These are phyloP conservation scores for Mesorhabditis spiculigera DNA, from an alignment of 2,888 invertebrate genomes.

Conservation along the genomic window DNA sequence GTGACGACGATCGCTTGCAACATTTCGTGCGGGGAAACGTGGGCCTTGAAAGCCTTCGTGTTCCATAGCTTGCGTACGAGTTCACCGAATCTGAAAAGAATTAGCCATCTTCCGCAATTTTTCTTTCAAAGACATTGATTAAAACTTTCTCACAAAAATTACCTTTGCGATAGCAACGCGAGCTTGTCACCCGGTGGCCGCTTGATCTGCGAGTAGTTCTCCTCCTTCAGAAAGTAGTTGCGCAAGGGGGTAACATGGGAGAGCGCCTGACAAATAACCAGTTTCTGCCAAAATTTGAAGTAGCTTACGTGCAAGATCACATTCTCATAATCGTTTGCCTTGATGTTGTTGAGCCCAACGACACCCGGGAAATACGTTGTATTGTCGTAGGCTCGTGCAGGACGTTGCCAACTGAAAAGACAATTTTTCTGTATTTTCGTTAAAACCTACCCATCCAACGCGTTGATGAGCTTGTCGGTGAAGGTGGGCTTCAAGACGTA, in stretches of 20 bases:
- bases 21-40: slow-evolving; percentile 99
- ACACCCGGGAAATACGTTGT: slow-evolving; percentile 82
- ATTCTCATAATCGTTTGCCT: slow-evolving; percentile 99
- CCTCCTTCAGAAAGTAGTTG: slow-evolving; percentile 89
- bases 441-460: slow-evolving; percentile 68
- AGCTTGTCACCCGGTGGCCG: slow-evolving; percentile 92
- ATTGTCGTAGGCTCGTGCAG: slow-evolving; percentile 87
- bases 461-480: slow-evolving; percentile 75
- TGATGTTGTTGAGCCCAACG: slow-evolving; percentile 96
- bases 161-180: slow-evolving; percentile 77
- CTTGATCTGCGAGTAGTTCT: slow-evolving; percentile 78
- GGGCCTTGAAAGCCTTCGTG: slow-evolving; percentile 95
- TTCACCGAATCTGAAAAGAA: slow-evolving; percentile 37
- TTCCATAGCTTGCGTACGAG: slow-evolving; percentile 86
- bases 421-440: neutral
- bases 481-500: slow-evolving; percentile 97
- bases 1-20: slow-evolving; percentile 80
- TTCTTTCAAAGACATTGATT: neutral
- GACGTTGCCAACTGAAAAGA: neutral
- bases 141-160: neutral
- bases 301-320: slow-evolving; percentile 82
- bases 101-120: neutral
- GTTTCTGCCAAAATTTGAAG: neutral
- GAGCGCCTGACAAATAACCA: slow-evolving; percentile 71
- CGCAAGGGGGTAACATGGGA: slow-evolving; percentile 90